A percentile compares a stretch with the other conserved stretches of the same genome.
phyloP scores from a whole-genome alignment of 2,888 invertebrate species.

The Acleris laterana region DNA sequence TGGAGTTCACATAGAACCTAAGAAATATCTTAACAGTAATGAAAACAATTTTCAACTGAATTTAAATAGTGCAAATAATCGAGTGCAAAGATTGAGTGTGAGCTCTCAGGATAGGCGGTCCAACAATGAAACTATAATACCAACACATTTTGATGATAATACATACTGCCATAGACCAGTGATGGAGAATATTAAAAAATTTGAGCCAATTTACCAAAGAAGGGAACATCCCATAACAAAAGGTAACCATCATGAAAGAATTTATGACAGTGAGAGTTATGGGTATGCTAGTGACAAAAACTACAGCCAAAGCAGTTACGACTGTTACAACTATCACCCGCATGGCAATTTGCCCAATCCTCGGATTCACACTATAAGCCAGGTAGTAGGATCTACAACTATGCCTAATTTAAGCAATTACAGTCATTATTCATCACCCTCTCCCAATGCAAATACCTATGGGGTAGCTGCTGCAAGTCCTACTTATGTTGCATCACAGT shows the following conservation, averaged over 20 bases:
- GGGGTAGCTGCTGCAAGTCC: slow-evolving; percentile 69
- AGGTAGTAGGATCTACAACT: slow-evolving; percentile 77
- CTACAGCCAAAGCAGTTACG: slow-evolving; percentile 72
- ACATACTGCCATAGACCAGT: slow-evolving; percentile 60
- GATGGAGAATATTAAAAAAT: slow-evolving; percentile 61
- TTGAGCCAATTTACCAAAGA: slow-evolving; percentile 66
- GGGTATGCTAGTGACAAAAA: slow-evolving; percentile 72
- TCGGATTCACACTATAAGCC: slow-evolving; percentile 75
- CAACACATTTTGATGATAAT: slow-evolving; percentile 67
- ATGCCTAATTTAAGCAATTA: slow-evolving; percentile 80
- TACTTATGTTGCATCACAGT: slow-evolving; percentile 75
- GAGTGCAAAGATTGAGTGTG: slow-evolving; percentile 72
- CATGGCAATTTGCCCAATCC: slow-evolving; percentile 69
- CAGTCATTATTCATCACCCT: slow-evolving; percentile 62
- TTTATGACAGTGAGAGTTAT: slow-evolving; percentile 70
- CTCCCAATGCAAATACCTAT: slow-evolving; percentile 72
- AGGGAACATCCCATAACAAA: slow-evolving; percentile 68
- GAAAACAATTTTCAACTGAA: slow-evolving; percentile 66
- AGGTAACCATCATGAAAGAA: slow-evolving; percentile 70
- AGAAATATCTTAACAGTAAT: slow-evolving; percentile 60
- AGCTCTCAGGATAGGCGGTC: slow-evolving; percentile 71
- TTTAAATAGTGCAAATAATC: slow-evolving; percentile 64
- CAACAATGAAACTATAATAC: slow-evolving; percentile 64
- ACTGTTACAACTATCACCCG: slow-evolving; percentile 72
- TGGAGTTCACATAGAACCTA: slow-evolving; percentile 61